Percentiles rank a stretch among this genome's conserved stretches.
Evolutionary conservation across 2,113 vertebrate species (phyloP).

Genomic region (Chroicocephalus ridibundus): DNA sequence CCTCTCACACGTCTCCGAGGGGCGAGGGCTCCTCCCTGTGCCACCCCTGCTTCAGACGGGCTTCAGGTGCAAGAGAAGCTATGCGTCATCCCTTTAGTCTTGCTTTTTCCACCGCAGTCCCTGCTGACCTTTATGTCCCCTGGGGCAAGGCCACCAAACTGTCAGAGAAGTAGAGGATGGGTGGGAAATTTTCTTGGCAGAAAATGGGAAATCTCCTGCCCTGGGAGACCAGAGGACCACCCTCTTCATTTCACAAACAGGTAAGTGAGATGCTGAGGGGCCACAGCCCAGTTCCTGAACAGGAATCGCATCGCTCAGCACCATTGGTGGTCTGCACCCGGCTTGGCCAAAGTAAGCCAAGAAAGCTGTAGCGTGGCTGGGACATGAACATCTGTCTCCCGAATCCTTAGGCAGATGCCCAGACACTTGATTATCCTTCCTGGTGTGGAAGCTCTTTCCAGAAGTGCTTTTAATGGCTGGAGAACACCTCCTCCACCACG

Average conservation of each 20-base stretch:
- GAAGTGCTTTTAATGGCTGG: neutral
- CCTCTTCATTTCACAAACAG: neutral
- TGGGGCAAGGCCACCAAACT: neutral
- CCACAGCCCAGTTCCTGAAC: neutral
- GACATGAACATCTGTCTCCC: neutral
- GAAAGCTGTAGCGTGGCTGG: neutral
- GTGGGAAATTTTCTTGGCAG: neutral
- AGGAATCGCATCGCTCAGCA: neutral
- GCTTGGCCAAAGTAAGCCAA: neutral
- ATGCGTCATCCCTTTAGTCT: neutral
- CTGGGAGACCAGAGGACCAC: neutral
- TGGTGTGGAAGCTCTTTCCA: neutral
- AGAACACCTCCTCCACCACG: neutral
- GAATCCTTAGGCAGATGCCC: neutral
- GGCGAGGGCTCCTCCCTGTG: neutral
- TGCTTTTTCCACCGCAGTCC: neutral
- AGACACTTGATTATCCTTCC: neutral
- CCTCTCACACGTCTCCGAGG: neutral
- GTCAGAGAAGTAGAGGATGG: neutral
- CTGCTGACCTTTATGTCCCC: rapidly evolving
- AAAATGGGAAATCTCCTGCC: neutral
- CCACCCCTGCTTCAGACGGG: neutral
- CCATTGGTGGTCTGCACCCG: neutral
- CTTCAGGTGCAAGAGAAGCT: neutral
- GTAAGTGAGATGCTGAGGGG: neutral